A percentile compares a stretch with the other conserved stretches of the same genome.
Evolutionary conservation across 2,888 invertebrate genomes (phyloP).

Genomic region (Troides helena): DNA sequence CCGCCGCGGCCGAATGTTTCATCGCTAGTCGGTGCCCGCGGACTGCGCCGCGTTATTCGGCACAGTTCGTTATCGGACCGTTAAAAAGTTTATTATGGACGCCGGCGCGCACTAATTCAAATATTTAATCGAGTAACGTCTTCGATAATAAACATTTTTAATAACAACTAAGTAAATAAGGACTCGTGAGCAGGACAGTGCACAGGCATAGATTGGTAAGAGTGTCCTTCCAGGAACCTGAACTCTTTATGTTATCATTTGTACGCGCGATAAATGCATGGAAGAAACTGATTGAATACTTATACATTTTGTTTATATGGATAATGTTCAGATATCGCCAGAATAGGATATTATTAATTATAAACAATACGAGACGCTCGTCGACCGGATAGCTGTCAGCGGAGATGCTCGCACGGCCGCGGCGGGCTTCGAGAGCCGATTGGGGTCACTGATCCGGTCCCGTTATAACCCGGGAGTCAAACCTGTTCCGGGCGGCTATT

Average conservation of each 20-base stretch:
- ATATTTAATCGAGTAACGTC: conserved; percentile 11
- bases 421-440: conserved; percentile 40
- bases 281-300: no score
- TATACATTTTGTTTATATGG: no score
- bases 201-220: no score
- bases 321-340: no score
- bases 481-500: conserved; percentile 39
- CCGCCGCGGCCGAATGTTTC: conserved; percentile 1
- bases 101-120: conserved; percentile 11
- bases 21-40: conserved; percentile 5
- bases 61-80: conserved; percentile 36
- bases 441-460: conserved; percentile 43
- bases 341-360: no score
- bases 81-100: conserved; percentile 20
- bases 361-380: conserved; percentile 4
- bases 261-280: no score
- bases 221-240: no score
- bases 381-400: conserved; percentile 15
- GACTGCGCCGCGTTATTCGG: conserved; percentile 15
- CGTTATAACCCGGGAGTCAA: conserved; percentile 38
- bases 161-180: no score
- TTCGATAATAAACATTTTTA: no score
- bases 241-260: no score
- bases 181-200: no score
- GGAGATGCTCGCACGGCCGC: conserved; percentile 30